Conservation (phyloP, 1,140 invertebrate species). For the Drosophila setifemur region DNA sequence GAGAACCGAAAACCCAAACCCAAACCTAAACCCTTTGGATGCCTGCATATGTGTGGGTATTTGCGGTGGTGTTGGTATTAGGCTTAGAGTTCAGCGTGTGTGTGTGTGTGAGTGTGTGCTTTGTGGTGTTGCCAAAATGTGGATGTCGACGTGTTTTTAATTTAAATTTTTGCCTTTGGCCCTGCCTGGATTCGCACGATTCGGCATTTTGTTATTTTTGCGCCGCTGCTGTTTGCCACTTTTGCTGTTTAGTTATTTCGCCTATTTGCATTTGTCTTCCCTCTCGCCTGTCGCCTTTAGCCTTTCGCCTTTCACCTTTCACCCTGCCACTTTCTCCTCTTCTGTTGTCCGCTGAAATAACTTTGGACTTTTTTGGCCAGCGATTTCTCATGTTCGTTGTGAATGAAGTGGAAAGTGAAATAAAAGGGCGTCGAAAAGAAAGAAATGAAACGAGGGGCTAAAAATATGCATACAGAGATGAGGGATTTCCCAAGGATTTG, state of each 20-base stretch:
- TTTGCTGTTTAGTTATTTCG: constrained; percentile 60
- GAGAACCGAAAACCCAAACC: not conserved
- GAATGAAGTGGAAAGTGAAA: constrained; percentile 23
- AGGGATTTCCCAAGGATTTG: constrained; percentile 34
- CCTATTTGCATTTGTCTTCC: constrained; percentile 60
- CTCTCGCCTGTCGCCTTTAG: not conserved
- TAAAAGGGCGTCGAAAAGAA: not conserved
- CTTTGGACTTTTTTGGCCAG: constrained; percentile 25
- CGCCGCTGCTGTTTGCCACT: constrained; percentile 17
- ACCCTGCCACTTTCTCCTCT: not conserved
- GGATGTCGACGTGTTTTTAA: constrained; percentile 74
- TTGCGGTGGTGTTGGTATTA: not conserved
- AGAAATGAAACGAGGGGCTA: constrained; percentile 5
- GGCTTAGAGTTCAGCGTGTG: not conserved
- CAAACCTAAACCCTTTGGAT: constrained; percentile 22
- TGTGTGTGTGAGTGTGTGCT: constrained; percentile 11
- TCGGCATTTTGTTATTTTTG: constrained; percentile 45
- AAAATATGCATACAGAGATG: constrained; percentile 43
- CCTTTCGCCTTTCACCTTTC: not conserved
- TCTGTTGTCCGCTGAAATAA: constrained; percentile 4
- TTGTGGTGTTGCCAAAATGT: constrained; percentile 56
- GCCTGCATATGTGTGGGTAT: not conserved
- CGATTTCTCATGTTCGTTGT: constrained; percentile 20
- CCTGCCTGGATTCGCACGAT: constrained; percentile 42
- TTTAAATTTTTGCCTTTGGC: constrained; percentile 61